Conservation (phyloP, 1,140 invertebrate species). For the Lepidotrigona ventralis region DNA sequence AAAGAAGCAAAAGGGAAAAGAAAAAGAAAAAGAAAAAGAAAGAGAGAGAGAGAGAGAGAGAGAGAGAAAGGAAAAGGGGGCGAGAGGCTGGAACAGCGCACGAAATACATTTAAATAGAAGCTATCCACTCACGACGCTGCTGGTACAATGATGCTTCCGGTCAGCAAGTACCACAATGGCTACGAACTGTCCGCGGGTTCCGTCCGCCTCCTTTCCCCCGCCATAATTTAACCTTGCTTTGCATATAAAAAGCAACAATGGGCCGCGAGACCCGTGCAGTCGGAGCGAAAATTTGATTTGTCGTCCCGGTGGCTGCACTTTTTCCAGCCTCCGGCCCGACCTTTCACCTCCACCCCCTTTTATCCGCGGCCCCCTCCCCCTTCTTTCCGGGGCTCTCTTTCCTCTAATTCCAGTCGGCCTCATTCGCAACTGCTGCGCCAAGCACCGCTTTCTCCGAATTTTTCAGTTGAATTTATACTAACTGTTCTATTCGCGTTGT, state of each 20-base stretch:
- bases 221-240: conserved; percentile 74
- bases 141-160: conserved; percentile 71
- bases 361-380: no score
- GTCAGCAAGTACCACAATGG: conserved; percentile 72
- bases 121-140: conserved; percentile 47
- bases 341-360: conserved; percentile 13
- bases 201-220: conserved; percentile 60
- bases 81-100: conserved; percentile 38
- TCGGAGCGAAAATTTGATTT: conserved; percentile 73
- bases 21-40: no score
- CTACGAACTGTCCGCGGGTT: conserved; percentile 55
- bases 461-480: conserved; percentile 19
- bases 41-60: no score
- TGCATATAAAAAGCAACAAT: conserved; percentile 76
- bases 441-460: neutral
- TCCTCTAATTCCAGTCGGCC: neutral
- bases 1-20: no score
- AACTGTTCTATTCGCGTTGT: neutral
- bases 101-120: conserved; percentile 67
- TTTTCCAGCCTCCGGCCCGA: conserved; percentile 49
- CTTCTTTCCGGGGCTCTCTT: neutral
- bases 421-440: neutral
- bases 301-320: conserved; percentile 66
- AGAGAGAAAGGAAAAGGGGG: neutral
- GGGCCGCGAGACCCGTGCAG: conserved; percentile 60